Evolutionary conservation across 1,140 invertebrate species (phyloP), one percentile per base, ranked within the genome.

Genomic region (Drosophila dunni): DNA sequence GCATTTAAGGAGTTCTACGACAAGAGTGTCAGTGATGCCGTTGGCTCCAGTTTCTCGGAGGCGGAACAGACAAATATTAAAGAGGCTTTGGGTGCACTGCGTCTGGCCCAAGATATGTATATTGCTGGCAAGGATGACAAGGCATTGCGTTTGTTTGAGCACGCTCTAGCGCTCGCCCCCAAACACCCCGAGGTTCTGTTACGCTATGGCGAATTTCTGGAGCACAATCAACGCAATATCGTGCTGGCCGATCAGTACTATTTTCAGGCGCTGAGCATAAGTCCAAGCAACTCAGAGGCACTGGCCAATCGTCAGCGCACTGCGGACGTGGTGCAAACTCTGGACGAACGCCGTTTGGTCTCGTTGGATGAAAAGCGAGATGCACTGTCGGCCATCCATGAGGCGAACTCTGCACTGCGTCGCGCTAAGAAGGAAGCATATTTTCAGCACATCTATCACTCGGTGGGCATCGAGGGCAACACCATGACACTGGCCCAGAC

Each of bases 391-490:
- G 94, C 95, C 13, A 96, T 98, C 75, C 97, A 98, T 48, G 95
- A 97, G 72, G 94, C 95, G 40, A 95, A 96, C 92, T 93, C 95
- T 3, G 96, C 97, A 9, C 93, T 99, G 60, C 94, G 96, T 70
- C 94, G 97, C 77, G 96, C 97, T 1, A 99, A 98, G 90, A 97
- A 97, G 89, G 97, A 99, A 92, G 97, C 97, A 11, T 99, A 98
- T 92, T 98, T 98, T 91, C 96, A 97, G 88, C 97, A 99, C 92
- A 98, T 99, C 65, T 99, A 99, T 93, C 98, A 99, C 88, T 99
- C 98, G 2, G 98, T 98, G 61, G 98, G 97, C 36, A 98, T 99
- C 73, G 98, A 99, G 94, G 98, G 98, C 2, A 99, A 99, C 86
- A 99, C 98, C 1, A 97, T 99, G 96, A 97, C 97, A 33, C 93